Conservation (phyloP, 2,888 invertebrate genomes). For the Malthinus seriepunctatus region DNA sequence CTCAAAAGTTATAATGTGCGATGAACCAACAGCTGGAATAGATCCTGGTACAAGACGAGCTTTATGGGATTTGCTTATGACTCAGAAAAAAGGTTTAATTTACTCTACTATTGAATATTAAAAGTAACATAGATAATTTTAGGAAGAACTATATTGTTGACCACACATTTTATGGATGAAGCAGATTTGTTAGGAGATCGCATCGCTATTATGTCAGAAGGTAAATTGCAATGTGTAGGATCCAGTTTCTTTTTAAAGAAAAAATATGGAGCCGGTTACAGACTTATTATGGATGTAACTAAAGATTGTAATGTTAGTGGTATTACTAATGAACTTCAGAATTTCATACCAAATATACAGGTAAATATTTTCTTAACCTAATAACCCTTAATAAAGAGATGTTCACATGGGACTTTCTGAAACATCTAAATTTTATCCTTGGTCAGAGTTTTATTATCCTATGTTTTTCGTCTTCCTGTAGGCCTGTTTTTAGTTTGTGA, state of each 20-base stretch:
- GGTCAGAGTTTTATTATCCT: not conserved
- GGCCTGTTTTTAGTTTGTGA: too few species aligned
- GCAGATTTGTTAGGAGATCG: slow-evolving; percentile 86
- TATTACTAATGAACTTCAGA: slow-evolving; percentile 63
- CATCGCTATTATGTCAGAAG: slow-evolving; percentile 85
- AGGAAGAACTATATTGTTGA: slow-evolving; percentile 78
- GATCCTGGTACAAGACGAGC: slow-evolving; percentile 82
- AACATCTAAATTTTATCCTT: not conserved
- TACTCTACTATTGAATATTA: not conserved
- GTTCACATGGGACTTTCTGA: too few species aligned
- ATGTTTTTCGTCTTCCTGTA: too few species aligned
- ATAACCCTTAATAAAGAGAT: too few species aligned
- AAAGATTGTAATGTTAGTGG: slow-evolving; percentile 55
- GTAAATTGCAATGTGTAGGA: slow-evolving; percentile 78
- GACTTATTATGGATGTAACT: slow-evolving; percentile 71
- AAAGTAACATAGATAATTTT: slow-evolving; percentile 11
- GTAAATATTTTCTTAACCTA: slow-evolving; percentile 29
- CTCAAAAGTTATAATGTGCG: slow-evolving; percentile 72
- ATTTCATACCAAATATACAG: slow-evolving; percentile 66
- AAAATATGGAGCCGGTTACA: slow-evolving; percentile 84
- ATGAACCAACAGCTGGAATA: slow-evolving; percentile 84
- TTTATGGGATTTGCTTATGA: slow-evolving; percentile 80
- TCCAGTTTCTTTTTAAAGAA: slow-evolving; percentile 82
- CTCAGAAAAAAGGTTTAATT: slow-evolving; percentile 62
- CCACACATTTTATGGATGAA: slow-evolving; percentile 91